Evolutionary conservation across 2,888 invertebrate genomes (phyloP).

Genomic region (Plagodis pulveraria): DNA sequence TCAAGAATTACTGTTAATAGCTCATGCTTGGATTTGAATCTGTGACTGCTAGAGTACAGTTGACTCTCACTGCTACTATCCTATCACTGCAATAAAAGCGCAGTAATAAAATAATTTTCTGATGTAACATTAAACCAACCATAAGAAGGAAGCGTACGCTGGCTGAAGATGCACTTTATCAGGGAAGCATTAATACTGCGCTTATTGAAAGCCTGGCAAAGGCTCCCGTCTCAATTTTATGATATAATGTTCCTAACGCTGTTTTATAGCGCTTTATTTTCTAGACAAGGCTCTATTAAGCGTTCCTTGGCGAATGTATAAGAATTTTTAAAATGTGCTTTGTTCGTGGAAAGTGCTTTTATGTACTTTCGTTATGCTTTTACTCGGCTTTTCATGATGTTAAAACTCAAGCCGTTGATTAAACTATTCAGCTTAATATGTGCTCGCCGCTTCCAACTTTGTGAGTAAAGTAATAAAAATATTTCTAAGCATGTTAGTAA

Average conservation of each 20-base stretch:
- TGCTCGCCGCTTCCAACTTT: neutral
- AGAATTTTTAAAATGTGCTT: slow-evolving; percentile 24
- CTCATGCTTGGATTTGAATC: no score
- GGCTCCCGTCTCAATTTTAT: slow-evolving; percentile 24
- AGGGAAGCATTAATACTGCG: slow-evolving; percentile 7
- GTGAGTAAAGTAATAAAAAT: neutral
- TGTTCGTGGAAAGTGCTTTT: slow-evolving; percentile 10
- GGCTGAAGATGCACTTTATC: slow-evolving; percentile 12
- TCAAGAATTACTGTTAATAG: no score
- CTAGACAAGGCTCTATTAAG: slow-evolving; percentile 28
- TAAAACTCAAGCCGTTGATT: neutral
- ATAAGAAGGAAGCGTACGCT: no score
- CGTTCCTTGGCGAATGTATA: slow-evolving; percentile 20
- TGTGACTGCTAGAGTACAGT: no score
- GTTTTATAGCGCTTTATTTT: slow-evolving; percentile 28
- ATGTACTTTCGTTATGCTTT: slow-evolving; percentile 8
- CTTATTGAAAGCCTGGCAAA: slow-evolving; percentile 24
- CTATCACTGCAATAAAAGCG: no score
- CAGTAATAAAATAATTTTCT: no score
- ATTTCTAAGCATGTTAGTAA: no score
- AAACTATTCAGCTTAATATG: slow-evolving; percentile 1
- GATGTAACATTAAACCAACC: no score
- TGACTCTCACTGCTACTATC: no score
- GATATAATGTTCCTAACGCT: slow-evolving; percentile 22
- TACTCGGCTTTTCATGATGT: neutral